Evolutionary conservation across 2,888 invertebrate genomes (phyloP), one percentile per base, ranked within the genome.

Genomic region (Thereva unica): DNA sequence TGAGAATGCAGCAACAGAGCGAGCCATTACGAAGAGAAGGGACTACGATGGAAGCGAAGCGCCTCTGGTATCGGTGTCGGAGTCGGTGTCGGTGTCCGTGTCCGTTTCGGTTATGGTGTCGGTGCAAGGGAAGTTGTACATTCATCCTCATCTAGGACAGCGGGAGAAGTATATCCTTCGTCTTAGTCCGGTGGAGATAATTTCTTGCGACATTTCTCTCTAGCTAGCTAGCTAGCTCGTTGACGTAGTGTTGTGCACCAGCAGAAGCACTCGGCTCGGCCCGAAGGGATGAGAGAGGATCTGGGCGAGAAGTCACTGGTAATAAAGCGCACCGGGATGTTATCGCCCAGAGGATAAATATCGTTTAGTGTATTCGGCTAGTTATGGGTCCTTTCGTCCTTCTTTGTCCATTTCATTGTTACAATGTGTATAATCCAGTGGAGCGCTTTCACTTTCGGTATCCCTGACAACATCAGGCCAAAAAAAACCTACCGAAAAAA

Each of bases 251-350:
- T n/a, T 45, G 37, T 35, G 23, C 23, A 23, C 23, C 23, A 23
- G 23, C 23, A 23, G 23, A 23, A 23, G 23, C 23, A 23, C 23
- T 23, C 23, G 23, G 23, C 23, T 23, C 23, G 23, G 23, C 23
- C 23, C 23, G 1, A 23, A 23, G 23, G 23, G 23, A 23, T 23
- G 23, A 23, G 23, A 23, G 23, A 23, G 23, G 23, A 23, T 23
- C 23, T 34, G 44, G 34, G 47, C 49, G 23, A 47, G 12, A 49
- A 59, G 59, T 59, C 54, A 4, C 40, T 47, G 45, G 49, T 5
- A 59, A 59, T 56, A 56, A 59, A 49, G 59, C 49, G 47, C 47
- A 49, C 47, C 49, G 38, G 59, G 59, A 59, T 47, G 38, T 42
- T 47, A 59, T 59, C 40, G 49, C 59, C 47, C 38, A 7, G 23